Conservation (phyloP, 2,888 invertebrate species). For the Rapana venosa region DNA sequence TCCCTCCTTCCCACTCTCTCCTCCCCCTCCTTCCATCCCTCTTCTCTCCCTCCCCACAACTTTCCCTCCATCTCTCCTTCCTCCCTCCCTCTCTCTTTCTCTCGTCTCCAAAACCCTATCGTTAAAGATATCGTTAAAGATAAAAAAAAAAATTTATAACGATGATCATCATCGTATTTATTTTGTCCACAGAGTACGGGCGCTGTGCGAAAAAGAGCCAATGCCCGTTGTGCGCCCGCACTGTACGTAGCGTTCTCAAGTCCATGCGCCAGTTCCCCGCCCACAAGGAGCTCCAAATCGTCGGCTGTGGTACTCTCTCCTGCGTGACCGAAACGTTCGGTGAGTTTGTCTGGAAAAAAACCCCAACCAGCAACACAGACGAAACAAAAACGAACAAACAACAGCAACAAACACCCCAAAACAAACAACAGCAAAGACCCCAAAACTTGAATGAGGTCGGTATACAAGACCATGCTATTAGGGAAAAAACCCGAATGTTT, state of each 20-base stretch:
- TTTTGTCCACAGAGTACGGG: not conserved
- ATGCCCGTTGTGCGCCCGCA: constrained; percentile 42
- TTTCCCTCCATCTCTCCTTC: no score
- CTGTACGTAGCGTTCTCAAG: constrained; percentile 55
- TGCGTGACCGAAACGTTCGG: constrained; percentile 52
- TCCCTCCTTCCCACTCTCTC: no score
- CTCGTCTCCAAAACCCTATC: not conserved
- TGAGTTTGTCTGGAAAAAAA: constrained; percentile 20
- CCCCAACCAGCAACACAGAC: no score
- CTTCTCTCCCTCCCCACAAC: no score
- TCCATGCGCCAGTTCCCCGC: constrained; percentile 55
- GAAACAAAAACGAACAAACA: no score
- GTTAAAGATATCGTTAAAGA: not conserved
- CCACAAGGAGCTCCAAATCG: constrained; percentile 60
- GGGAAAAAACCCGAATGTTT: no score
- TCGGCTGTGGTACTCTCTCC: constrained; percentile 53
- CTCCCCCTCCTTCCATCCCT: no score
- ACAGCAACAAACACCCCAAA: no score
- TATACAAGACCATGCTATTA: no score
- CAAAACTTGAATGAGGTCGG: no score
- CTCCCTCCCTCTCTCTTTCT: not conserved
- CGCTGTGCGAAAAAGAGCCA: not conserved
- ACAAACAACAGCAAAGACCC: no score
- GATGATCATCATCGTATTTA: not conserved
- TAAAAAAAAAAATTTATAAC: not conserved